Conservation (phyloP, 1,140 invertebrate species). For the Aphis craccivora region DNA sequence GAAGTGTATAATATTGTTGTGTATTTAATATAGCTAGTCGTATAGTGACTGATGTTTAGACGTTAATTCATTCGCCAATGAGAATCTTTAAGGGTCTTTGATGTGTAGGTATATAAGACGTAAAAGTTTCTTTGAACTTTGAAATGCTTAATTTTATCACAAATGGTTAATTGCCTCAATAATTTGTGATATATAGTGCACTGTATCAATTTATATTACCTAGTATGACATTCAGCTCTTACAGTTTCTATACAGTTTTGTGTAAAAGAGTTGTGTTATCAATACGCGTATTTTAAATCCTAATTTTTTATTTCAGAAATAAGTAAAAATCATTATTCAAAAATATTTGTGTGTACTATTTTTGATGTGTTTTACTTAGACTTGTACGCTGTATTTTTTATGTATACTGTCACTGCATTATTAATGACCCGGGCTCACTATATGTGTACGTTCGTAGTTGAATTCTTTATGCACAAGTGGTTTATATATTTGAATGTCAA, state of each 20-base stretch:
- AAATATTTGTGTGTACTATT: not conserved
- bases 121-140: not conserved
- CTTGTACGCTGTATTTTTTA: not conserved
- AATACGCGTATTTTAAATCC: not conserved
- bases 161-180: not conserved
- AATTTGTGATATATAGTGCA: not conserved
- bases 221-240: not conserved
- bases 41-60: conserved; percentile 10
- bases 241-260: not conserved
- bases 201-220: not conserved
- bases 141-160: conserved; percentile 18
- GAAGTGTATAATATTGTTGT: not conserved
- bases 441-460: not conserved
- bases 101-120: not conserved
- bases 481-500: not conserved
- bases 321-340: not conserved
- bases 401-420: not conserved
- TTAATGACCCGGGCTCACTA: not conserved
- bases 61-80: not conserved
- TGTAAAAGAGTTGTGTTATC: not conserved
- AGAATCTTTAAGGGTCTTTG: not conserved
- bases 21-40: not conserved
- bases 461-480: not conserved
- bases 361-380: not conserved
- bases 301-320: not conserved